Conservation (phyloP, 2,888 invertebrate species). For the Ashinkailepas kermadecensis region DNA sequence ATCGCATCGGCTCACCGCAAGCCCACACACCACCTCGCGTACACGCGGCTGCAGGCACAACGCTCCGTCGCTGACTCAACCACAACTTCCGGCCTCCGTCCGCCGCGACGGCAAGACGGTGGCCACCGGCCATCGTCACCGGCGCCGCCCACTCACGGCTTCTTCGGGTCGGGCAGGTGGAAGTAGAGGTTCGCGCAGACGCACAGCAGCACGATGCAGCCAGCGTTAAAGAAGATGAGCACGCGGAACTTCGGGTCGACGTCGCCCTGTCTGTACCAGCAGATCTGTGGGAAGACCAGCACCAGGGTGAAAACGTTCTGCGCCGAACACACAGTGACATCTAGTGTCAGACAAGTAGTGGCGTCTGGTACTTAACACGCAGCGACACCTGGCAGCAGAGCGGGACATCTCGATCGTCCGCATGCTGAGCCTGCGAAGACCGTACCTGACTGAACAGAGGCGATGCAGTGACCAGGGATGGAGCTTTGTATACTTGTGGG, state of each 20-base stretch:
- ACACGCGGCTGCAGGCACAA: neutral
- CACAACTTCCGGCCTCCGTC: neutral
- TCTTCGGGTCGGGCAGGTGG: constrained; percentile 25
- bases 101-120: neutral
- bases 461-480: too few relatives aligned
- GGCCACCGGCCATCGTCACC: neutral
- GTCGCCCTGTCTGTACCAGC: constrained; percentile 45
- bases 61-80: too few relatives aligned
- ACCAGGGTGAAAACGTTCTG: neutral
- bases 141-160: neutral
- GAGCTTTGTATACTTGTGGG: too few relatives aligned
- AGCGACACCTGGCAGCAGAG: too few relatives aligned
- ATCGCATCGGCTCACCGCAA: neutral
- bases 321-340: constrained; percentile 9
- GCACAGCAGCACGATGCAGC: constrained; percentile 42
- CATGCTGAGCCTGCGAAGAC: too few relatives aligned
- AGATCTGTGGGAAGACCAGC: constrained; percentile 39
- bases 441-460: too few relatives aligned
- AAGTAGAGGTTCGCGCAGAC: constrained; percentile 42
- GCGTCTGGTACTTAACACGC: too few relatives aligned
- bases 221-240: constrained; percentile 44
- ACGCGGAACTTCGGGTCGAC: constrained; percentile 44
- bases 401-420: too few relatives aligned
- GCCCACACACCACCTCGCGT: neutral
- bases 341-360: neutral